phyloP scores from a whole-genome alignment of 2,797 vertebrate species.

The Poeciliopsis presidionis region DNA sequence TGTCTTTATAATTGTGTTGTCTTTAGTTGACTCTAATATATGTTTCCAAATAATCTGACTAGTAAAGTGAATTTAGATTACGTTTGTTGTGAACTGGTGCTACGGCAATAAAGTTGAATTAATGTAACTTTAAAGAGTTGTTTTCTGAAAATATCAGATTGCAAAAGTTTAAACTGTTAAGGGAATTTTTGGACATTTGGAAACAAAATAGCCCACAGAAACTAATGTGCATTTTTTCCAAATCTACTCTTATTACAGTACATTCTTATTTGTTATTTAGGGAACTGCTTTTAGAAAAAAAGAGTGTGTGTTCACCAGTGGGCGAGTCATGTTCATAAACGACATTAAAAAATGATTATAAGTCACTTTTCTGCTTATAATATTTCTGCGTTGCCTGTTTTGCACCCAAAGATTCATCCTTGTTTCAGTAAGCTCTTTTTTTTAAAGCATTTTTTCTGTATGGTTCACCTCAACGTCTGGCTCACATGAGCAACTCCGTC shows the following conservation, averaged over 20 bases:
- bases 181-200: neutral
- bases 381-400: slow-evolving; percentile 4
- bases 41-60: neutral
- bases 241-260: neutral
- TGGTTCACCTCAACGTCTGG: slow-evolving; percentile 49
- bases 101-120: neutral
- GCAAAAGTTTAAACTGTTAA: neutral
- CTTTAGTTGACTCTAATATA: neutral
- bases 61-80: neutral
- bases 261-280: neutral
- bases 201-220: neutral
- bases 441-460: slow-evolving; percentile 47
- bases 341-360: neutral
- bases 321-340: neutral
- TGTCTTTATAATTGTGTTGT: neutral
- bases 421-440: slow-evolving; percentile 30
- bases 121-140: neutral
- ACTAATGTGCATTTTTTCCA: neutral
- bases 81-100: neutral
- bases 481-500: slow-evolving; percentile 56
- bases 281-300: neutral
- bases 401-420: slow-evolving; percentile 25
- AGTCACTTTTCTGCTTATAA: slow-evolving; percentile 15
- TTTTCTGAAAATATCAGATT: neutral
- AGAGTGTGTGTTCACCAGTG: neutral